A percentile compares a stretch with the other conserved stretches of the same genome.
Evolutionary conservation across 1,140 invertebrate genomes (phyloP).

Genomic region (Coptotermes formosanus): DNA sequence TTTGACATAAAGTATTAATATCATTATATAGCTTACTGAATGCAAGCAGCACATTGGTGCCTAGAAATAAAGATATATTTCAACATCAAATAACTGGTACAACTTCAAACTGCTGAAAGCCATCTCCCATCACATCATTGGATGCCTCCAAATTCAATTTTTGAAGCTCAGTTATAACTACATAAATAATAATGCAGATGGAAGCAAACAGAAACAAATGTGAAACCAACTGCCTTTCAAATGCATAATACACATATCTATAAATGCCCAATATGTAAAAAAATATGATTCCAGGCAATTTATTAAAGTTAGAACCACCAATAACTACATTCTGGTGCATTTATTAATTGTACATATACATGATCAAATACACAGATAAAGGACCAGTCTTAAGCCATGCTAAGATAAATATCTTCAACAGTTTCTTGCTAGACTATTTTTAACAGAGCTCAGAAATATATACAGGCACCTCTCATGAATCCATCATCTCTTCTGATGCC

Average conservation of each 20-base stretch:
- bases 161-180: not conserved
- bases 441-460: no score
- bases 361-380: not conserved
- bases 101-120: not conserved
- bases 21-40: no score
- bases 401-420: not conserved
- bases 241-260: not conserved
- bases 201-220: not conserved
- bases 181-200: not conserved
- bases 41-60: no score
- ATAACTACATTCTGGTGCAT: not conserved
- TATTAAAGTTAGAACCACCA: not conserved
- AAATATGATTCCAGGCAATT: not conserved
- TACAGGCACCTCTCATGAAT: no score
- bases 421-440: no score
- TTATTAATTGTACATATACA: not conserved
- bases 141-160: not conserved
- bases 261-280: not conserved
- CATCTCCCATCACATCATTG: not conserved
- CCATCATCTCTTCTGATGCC: no score
- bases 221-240: not conserved
- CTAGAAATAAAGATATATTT: no score
- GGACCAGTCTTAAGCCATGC: not conserved
- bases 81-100: not conserved
- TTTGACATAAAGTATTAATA: no score